Evolutionary conservation across 2,113 vertebrate genomes (phyloP).

Genomic region (Nycticebus coucang): DNA sequence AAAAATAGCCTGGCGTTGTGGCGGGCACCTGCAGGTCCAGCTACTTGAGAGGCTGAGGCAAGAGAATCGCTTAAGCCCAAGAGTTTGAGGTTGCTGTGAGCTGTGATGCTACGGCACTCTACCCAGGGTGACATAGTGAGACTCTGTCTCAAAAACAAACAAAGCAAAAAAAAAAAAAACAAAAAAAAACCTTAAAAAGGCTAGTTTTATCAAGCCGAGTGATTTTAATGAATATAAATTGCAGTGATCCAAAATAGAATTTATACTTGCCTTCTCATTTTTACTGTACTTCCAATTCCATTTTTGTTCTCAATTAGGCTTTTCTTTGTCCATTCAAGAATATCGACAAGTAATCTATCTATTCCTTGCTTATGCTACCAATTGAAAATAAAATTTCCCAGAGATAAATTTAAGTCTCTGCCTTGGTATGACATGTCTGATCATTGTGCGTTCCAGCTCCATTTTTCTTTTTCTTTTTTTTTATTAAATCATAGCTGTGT

Average conservation of each 20-base stretch:
- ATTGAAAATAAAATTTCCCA: constrained; percentile 41
- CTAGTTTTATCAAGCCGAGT: constrained; percentile 4
- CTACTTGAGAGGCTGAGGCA: too few species aligned
- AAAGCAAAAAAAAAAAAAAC: too few species aligned
- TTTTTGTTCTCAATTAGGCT: constrained; percentile 16
- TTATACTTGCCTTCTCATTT: constrained; percentile 36
- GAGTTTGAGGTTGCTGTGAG: too few species aligned
- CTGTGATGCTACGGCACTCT: too few species aligned
- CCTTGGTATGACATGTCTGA: neutral
- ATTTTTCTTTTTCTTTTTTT: too few species aligned
- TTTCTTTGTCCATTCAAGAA: constrained; percentile 16
- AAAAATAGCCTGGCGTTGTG: too few species aligned
- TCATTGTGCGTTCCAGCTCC: neutral
- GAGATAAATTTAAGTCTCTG: constrained; percentile 27
- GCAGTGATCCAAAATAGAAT: constrained; percentile 19
- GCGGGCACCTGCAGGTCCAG: too few species aligned
- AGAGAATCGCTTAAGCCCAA: too few species aligned
- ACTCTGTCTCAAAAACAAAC: too few species aligned
- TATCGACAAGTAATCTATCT: constrained; percentile 49
- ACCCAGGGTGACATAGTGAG: too few species aligned
- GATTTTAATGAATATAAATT: constrained; percentile 63
- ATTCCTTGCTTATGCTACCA: neutral
- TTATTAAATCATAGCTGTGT: too few species aligned
- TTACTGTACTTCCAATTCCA: constrained; percentile 49
- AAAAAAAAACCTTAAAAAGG: constrained; percentile 19